Conservation (phyloP, 2,113 vertebrate species). For the Vidua macroura region DNA sequence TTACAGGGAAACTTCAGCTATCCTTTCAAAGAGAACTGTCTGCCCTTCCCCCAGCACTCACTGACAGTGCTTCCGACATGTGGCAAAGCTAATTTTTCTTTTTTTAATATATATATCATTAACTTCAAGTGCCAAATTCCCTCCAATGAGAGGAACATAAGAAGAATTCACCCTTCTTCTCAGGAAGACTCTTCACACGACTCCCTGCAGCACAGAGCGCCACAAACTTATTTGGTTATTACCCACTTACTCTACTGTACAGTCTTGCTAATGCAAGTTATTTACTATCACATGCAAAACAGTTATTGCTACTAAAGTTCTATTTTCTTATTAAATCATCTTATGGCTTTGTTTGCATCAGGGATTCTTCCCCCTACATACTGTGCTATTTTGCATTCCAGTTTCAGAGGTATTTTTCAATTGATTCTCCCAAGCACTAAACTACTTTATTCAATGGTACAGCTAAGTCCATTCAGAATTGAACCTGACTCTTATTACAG, state of each 20-base stretch:
- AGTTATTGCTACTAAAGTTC: slow-evolving; percentile 94
- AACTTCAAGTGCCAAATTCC: slow-evolving; percentile 56
- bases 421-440: slow-evolving; percentile 69
- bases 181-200: slow-evolving; percentile 43
- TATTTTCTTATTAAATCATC: slow-evolving; percentile 83
- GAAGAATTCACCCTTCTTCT: slow-evolving; percentile 49
- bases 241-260: slow-evolving; percentile 73
- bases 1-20: neutral
- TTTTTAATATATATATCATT: neutral
- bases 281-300: slow-evolving; percentile 87
- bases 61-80: neutral
- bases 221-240: slow-evolving; percentile 73
- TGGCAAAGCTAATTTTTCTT: neutral
- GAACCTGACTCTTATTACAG: slow-evolving; percentile 27
- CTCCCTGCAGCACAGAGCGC: slow-evolving; percentile 64
- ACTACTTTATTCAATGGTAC: slow-evolving; percentile 65
- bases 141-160: slow-evolving; percentile 20
- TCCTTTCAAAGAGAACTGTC: slow-evolving; percentile 3
- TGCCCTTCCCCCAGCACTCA: slow-evolving; percentile 12
- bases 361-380: slow-evolving; percentile 78
- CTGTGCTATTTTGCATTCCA: slow-evolving; percentile 84
- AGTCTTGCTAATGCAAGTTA: slow-evolving; percentile 68
- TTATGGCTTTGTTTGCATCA: slow-evolving; percentile 89
- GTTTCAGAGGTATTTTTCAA: slow-evolving; percentile 85
- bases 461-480: slow-evolving; percentile 42